Percentiles rank a stretch among this genome's conserved stretches.
Conservation (phyloP, 2,888 invertebrate genomes). For the Syrphus vitripennis region DNA sequence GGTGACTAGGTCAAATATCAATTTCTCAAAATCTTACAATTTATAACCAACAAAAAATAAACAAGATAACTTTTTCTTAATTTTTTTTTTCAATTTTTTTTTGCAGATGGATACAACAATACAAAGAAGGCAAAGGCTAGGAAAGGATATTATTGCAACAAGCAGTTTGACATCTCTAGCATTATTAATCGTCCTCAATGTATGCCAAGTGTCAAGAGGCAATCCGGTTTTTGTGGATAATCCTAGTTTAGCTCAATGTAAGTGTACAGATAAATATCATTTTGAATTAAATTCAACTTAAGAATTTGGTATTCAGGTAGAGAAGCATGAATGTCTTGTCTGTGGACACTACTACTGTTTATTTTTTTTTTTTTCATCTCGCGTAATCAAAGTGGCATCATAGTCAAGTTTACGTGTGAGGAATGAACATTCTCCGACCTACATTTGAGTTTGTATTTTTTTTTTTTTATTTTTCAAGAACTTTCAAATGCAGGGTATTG, state of each 20-base stretch:
- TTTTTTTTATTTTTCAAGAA: conserved; percentile 33
- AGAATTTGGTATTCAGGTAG: conserved; percentile 35
- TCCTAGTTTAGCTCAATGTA: conserved; percentile 81
- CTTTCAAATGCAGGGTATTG: conserved; percentile 42
- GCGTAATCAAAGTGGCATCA: conserved; percentile 60
- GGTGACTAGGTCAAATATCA: conserved; percentile 55
- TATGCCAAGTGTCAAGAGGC: conserved; percentile 75
- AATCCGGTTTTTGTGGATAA: conserved; percentile 81
- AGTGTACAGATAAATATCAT: conserved; percentile 74
- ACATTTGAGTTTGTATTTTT: conserved; percentile 47
- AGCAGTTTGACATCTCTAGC: conserved; percentile 41
- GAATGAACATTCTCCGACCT: conserved; percentile 61
- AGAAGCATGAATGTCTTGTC: conserved; percentile 4
- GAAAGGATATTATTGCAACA: conserved; percentile 41
- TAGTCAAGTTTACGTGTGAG: conserved; percentile 41
- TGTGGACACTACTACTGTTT: neutral
- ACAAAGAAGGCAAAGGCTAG: conserved; percentile 63
- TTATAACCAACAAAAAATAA: neutral
- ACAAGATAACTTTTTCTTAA: conserved; percentile 32
- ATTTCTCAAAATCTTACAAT: conserved; percentile 10
- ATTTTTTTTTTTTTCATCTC: conserved; percentile 34
- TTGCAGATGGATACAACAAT: conserved; percentile 77
- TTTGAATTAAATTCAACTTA: neutral
- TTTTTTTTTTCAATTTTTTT: conserved; percentile 35
- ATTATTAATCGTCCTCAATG: conserved; percentile 71